Base-by-base conservation (phyloP, 2,113 vertebrate species). In the Hydrochoerus hydrochaeris region DNA sequence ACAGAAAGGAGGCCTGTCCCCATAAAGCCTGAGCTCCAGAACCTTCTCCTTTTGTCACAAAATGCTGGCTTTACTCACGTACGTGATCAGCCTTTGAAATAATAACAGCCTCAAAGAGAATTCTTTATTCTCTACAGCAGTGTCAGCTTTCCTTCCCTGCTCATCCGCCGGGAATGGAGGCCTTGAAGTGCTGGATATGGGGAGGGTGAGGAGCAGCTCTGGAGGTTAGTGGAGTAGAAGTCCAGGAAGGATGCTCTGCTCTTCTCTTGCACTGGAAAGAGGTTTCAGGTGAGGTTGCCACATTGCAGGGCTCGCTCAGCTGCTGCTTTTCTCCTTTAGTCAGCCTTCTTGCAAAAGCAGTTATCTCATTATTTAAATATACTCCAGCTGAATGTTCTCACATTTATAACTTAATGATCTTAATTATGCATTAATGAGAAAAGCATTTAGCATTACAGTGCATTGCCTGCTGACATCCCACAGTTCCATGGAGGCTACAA, bases 321-420 rank as follows among this genome's bases (percentile, higher is more conserved):
- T n/a, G 78, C 41, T 54, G 32, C 32, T 85, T 26, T 80, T 67
- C 22, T 41, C 62, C 86, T 85, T 52, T 35, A 44, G 75, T 88
- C 91, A 58, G 82, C 35, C 77, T 83, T 58, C 44, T 91, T 81
- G 58, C 58, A 85, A 93, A 93, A 81, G 90, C 60, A 85, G 35
- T 95, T 96, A 82, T 90, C 94, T 95, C 88, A 92, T 92, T 85
- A 88, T 95, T 95, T 83, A 96, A 95, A 85, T 77, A 87, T 71
- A 77, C 20, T 88, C 89, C 54, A 63, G 88, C 73, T 38, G 26
- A 86, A 86, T 87, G 49, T 95, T 97, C 95, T 96, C 94, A 93
- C 89, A 88, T 81, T 94, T 85, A 83, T 73, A 84, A 93, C 89
- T 96, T 96, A 97, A 96, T 97, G 92, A 54, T 89, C 62, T 96